These are phyloP conservation scores for Garra rufa DNA, from an alignment of 2,113 vertebrate species.

Conservation along the genomic window DNA sequence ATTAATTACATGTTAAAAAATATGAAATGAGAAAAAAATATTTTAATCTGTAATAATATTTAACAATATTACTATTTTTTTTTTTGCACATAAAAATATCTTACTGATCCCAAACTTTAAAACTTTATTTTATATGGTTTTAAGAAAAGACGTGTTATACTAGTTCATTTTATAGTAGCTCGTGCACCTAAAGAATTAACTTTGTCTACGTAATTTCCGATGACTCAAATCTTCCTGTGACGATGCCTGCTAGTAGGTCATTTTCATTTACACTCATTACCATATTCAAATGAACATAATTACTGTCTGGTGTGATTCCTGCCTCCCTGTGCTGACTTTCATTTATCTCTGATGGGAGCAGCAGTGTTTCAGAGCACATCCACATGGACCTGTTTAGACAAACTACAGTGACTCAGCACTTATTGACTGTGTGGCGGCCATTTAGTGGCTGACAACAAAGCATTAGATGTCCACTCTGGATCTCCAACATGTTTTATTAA, in stretches of 20 bases:
- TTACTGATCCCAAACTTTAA: not conserved
- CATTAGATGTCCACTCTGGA: slow-evolving; percentile 28
- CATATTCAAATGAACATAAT: not conserved
- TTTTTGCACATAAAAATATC: not conserved
- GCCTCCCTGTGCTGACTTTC: not conserved
- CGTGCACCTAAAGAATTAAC: not conserved
- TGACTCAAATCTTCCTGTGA: not conserved
- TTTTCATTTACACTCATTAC: not conserved
- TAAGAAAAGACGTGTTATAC: too few relatives aligned
- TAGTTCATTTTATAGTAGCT: not conserved
- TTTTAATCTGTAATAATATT: too few relatives aligned
- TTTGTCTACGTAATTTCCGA: not conserved
- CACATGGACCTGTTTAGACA: not conserved
- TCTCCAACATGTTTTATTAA: slow-evolving; percentile 14
- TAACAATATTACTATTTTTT: too few relatives aligned
- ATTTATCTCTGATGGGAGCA: not conserved
- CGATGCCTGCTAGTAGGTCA: not conserved
- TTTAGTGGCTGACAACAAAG: slow-evolving; percentile 1
- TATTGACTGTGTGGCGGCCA: slow-evolving; percentile 7
- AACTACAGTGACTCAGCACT: slow-evolving; percentile 42
- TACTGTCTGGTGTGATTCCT: not conserved
- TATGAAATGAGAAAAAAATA: too few relatives aligned
- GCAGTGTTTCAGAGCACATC: not conserved
- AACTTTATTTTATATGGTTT: not conserved
- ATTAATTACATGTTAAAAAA: not conserved